Base-by-base conservation (phyloP, 2,113 vertebrate species). In the Laticauda laticaudata region DNA sequence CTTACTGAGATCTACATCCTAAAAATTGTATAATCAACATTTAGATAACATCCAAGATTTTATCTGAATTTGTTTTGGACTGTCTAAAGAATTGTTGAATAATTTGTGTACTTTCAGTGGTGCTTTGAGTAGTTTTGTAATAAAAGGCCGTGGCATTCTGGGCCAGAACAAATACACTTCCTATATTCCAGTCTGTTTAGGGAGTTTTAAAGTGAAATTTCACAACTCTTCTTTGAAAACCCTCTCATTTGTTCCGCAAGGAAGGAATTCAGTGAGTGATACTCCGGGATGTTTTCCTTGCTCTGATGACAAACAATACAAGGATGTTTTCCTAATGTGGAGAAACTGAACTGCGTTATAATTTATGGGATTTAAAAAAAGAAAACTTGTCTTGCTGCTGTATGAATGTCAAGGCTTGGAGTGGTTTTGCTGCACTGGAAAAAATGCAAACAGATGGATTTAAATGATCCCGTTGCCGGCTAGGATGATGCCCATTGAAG, bases 401-500 rank as follows among this genome's bases (percentile, higher is more conserved):
- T 61, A 39, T 69, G 56, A 91, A 91, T 26, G 86, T 18, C 87
- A n/a, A 1, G 0, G 69, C 95, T 20, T 92, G 64, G 48, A 15
- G 57, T 89, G 0, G 1, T 89, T 1, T 86, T 34, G 87, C 86
- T 87, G 39, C 56, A 29, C 26, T 94, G 91, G 69, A 87, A 34
- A 75, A 90, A 95, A 55, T 10, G 87, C 48, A 85, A 29, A 85
- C 87, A 92, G 54, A 92, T 55, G 39, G 5, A 34, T 51, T 89
- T 85, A 57, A 81, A 51, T 86, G 45, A 21, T 21, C 45, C 51
- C 89, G 92, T 89, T 94, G 69, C 45, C 20, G 93, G 69, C 93
- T 93, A 91, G 12, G 34, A 85, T 45, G 94, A 89, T 45, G 94
- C 86, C 92, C 59, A 21, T 56, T 92, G 45, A 15, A 0, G 0